Conservation (phyloP, 1,140 invertebrate species). For the Gerris buenoi region DNA sequence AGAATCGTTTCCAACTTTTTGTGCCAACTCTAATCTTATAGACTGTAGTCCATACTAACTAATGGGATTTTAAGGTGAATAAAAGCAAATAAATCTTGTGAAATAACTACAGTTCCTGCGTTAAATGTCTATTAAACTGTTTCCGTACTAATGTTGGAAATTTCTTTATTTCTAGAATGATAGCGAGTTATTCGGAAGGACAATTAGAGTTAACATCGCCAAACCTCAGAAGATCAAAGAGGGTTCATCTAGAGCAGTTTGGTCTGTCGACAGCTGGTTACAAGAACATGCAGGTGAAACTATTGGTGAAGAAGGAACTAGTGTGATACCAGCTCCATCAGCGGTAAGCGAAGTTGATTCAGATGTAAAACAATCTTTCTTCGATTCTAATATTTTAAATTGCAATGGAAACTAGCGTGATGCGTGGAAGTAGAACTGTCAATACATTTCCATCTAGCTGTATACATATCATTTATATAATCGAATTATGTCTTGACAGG, state of each 20-base stretch:
- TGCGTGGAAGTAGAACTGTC: too few species aligned
- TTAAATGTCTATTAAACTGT: too few species aligned
- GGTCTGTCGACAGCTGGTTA: constrained; percentile 94
- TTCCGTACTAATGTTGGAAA: neutral
- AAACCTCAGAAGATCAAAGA: constrained; percentile 92
- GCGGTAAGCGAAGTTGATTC: too few species aligned
- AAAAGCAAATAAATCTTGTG: neutral
- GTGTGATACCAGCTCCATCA: neutral
- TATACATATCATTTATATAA: too few species aligned
- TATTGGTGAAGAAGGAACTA: constrained; percentile 27
- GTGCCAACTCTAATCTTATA: neutral
- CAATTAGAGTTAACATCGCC: constrained; percentile 91
- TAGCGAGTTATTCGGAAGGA: constrained; percentile 91
- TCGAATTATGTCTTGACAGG: too few species aligned
- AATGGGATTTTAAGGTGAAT: neutral
- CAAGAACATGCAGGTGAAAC: constrained; percentile 86
- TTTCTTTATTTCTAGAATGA: constrained; percentile 59
- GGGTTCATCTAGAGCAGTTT: constrained; percentile 84
- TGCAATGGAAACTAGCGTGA: too few species aligned
- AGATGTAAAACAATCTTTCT: too few species aligned
- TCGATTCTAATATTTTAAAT: too few species aligned
- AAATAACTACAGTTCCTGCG: neutral
- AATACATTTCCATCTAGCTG: too few species aligned
- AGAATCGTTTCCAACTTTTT: neutral
- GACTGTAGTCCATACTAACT: neutral